Conservation (phyloP, 2,888 invertebrate genomes). For the Ctena decussata region DNA sequence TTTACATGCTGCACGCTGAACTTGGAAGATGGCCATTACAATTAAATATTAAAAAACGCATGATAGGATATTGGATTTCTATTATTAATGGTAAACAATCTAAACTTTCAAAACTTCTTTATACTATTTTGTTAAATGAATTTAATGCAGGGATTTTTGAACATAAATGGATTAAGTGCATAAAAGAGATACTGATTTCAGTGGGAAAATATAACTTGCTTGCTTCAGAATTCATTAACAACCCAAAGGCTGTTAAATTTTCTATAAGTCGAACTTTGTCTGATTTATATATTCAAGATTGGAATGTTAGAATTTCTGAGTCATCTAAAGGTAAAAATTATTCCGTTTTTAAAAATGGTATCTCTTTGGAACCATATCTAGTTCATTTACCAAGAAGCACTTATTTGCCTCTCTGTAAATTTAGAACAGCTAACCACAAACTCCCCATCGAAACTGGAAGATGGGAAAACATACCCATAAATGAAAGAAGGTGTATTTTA, state of each 20-base stretch:
- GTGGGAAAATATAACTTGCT: background rate
- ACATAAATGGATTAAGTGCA: background rate
- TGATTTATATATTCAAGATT: background rate
- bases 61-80: slow-evolving; percentile 1
- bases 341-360: background rate
- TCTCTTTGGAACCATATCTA: background rate
- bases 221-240: background rate
- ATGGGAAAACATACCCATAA: background rate
- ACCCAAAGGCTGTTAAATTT: background rate
- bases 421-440: background rate
- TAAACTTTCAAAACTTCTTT: background rate
- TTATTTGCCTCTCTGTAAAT: background rate
- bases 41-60: slow-evolving; percentile 16
- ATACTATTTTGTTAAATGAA: background rate
- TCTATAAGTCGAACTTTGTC: background rate
- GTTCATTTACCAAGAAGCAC: background rate
- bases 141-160: background rate
- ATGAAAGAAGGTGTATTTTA: background rate
- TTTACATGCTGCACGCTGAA: slow-evolving; percentile 5
- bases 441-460: background rate
- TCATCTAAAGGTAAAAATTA: background rate
- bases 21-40: background rate
- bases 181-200: background rate
- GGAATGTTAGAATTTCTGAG: background rate
- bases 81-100: background rate